Base-by-base conservation (phyloP, 2,888 invertebrate species). In the Steromphala cineraria region DNA sequence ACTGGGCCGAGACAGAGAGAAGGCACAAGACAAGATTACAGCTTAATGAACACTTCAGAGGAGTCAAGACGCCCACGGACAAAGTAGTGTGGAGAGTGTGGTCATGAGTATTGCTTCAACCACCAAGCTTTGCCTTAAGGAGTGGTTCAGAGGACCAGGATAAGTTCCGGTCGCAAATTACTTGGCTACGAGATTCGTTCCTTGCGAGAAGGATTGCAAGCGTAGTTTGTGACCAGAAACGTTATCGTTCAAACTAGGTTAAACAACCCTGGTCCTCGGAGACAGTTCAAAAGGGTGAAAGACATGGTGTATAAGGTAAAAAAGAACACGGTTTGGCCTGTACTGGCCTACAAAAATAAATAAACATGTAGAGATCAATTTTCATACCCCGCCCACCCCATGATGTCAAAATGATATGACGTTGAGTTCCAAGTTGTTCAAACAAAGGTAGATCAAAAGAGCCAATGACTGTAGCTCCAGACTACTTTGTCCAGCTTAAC, bases 281-380 rank as follows among this genome's bases (percentile, higher is more conserved):
- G 40, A 36, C 71, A 71, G 36, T 71, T 36, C 36, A 17, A 15
- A 36, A 71, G 36, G 71, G 71, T 36, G 19, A 71, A 19, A 8
- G 71, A 36, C 71, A 40, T 71, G 71, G 71, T 56, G 76, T 28
- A 55, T 28, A 56, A 55, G 53, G 31, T 56, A 55, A 75, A 46
- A 40, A 46, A 75, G 8, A 55, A 55, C 24, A 53, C 36, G 55
- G 28, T 53, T 36, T 76, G 76, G 55, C 56, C 55, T 55, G 53
- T 19, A 53, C 55, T 76, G 76, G 56, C 76, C 75, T 52, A 75
- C 53, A 53, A 75, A 53, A 75, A 76, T 55, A 76, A 76, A 76
- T 56, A 53, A 67, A 78, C 67, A 67, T 46, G 40, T 80, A 67
- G 80, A 71, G 71, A 71, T 71, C 71, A 71, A 31, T 71, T 71